A percentile compares a stretch with the other conserved stretches of the same genome.
Conservation (phyloP, 2,797 vertebrate genomes). For the Oreonectes daqikongensis region DNA sequence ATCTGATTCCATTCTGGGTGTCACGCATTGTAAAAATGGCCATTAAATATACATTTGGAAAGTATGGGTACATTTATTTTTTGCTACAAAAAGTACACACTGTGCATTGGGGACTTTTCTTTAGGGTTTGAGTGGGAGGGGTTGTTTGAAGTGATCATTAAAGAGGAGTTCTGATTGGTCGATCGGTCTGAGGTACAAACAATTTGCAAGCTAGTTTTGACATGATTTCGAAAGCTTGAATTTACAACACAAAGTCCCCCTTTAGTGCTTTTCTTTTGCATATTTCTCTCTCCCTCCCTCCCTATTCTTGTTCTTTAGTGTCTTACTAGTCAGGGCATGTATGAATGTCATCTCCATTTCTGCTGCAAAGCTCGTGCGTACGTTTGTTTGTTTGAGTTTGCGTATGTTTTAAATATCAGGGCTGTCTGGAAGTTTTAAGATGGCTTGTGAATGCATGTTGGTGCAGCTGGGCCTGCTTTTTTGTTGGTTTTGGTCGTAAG, state of each 20-base stretch:
- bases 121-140: background rate
- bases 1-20: constrained; percentile 27
- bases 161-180: constrained; percentile 36
- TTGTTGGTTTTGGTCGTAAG: background rate
- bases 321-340: constrained; percentile 64
- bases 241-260: constrained; percentile 51
- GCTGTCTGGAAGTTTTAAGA: background rate
- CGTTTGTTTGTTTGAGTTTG: constrained; percentile 43
- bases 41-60: constrained; percentile 42
- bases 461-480: background rate
- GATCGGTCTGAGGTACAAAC: constrained; percentile 26
- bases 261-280: constrained; percentile 24
- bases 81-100: background rate
- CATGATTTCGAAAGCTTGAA: constrained; percentile 61
- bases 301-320: constrained; percentile 48
- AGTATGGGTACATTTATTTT: constrained; percentile 3
- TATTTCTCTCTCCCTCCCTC: constrained; percentile 20
- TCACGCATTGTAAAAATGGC: background rate
- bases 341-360: constrained; percentile 39
- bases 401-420: constrained; percentile 43
- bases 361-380: constrained; percentile 34
- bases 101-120: background rate
- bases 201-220: constrained; percentile 67
- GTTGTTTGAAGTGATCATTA: background rate
- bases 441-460: background rate